A percentile compares a stretch with the other conserved stretches of the same genome.
phyloP scores from a whole-genome alignment of 2,113 vertebrate genomes.

The Todiramphus chloris region DNA sequence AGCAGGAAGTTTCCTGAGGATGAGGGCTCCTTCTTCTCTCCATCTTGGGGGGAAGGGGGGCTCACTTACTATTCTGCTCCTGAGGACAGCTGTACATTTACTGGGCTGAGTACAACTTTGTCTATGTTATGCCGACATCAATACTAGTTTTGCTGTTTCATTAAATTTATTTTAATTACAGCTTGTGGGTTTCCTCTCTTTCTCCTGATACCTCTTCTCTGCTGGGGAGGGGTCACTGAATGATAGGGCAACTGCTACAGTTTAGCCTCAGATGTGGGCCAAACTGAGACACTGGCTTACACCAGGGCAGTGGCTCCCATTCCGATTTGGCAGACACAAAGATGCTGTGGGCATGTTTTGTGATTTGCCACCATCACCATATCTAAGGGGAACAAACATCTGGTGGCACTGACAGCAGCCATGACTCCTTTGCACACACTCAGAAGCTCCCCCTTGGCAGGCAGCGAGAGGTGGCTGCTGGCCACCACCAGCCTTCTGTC shows the following conservation, averaged over 20 bases:
- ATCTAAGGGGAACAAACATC: neutral
- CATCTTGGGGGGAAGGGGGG: neutral
- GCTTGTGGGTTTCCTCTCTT: neutral
- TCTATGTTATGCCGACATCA: neutral
- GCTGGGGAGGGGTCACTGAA: neutral
- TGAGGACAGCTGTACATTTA: neutral
- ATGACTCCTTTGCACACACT: rapidly evolving
- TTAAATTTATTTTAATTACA: neutral
- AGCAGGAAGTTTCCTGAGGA: neutral
- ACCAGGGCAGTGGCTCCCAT: neutral
- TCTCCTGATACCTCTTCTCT: neutral
- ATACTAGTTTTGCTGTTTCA: neutral
- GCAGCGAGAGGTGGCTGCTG: neutral
- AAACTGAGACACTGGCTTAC: neutral
- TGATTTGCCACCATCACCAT: neutral
- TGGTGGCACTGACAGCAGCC: neutral
- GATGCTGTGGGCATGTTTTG: rapidly evolving
- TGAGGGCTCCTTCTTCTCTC: neutral
- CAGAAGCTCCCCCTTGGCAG: neutral
- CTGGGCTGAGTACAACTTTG: neutral
- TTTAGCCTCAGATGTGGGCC: neutral
- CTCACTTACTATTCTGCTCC: neutral
- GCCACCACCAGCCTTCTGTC: neutral
- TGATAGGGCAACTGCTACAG: neutral
- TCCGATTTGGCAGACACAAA: neutral